phyloP scores from a whole-genome alignment of 2,797 vertebrate species.

The Carduelis carduelis region DNA sequence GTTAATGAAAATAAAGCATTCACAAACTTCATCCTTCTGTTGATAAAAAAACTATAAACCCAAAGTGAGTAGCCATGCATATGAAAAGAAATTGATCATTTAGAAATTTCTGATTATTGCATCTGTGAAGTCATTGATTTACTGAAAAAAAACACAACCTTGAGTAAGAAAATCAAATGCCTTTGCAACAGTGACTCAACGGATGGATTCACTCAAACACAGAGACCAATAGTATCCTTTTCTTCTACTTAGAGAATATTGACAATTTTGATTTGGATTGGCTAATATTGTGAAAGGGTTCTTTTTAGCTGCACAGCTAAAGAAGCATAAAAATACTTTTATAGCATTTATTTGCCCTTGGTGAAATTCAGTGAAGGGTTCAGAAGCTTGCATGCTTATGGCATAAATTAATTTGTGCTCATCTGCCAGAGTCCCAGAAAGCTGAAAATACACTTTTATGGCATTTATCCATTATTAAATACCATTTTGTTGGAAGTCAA shows the following conservation, averaged over 20 bases:
- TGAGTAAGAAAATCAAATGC: slow-evolving; percentile 6
- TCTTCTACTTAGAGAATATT: neutral
- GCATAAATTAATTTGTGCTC: slow-evolving; percentile 25
- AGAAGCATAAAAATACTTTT: slow-evolving; percentile 12
- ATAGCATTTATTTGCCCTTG: neutral
- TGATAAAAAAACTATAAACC: neutral
- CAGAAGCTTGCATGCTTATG: neutral
- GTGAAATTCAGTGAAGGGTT: slow-evolving; percentile 13
- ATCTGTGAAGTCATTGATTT: neutral
- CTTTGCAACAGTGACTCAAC: neutral
- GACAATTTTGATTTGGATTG: slow-evolving; percentile 13
- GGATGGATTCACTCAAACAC: neutral
- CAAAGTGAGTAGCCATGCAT: neutral
- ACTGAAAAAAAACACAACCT: neutral
- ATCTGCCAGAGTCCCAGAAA: neutral
- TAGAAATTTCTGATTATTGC: neutral
- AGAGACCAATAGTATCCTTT: neutral
- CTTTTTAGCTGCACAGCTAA: neutral
- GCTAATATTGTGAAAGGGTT: neutral
- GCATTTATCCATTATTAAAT: neutral
- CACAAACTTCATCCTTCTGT: neutral
- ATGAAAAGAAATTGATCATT: neutral
- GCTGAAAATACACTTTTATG: neutral
- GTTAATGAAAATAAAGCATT: neutral
- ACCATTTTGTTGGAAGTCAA: neutral